Evolutionary conservation across 2,797 vertebrate genomes (phyloP).

Genomic region (Discoglossus pictus): DNA sequence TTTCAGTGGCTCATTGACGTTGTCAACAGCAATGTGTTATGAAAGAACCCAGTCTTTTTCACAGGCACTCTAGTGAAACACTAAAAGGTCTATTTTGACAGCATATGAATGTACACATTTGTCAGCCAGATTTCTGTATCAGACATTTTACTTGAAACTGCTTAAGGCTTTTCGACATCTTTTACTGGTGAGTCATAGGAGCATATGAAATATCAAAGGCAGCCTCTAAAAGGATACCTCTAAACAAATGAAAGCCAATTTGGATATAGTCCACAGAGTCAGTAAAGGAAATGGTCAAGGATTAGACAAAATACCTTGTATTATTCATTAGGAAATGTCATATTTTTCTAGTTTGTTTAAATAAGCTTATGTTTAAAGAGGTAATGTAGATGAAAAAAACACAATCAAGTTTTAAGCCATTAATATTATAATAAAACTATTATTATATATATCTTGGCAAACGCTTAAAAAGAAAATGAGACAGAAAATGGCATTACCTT

Average conservation of each 20-base stretch:
- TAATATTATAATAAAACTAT: too few relatives aligned
- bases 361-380: not conserved
- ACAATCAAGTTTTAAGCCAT: too few relatives aligned
- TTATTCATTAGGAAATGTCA: not conserved
- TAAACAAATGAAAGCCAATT: slow-evolving; percentile 17
- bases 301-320: not conserved
- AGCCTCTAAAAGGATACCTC: slow-evolving; percentile 25
- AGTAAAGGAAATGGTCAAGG: not conserved
- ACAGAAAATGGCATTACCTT: too few relatives aligned
- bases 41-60: slow-evolving; percentile 11
- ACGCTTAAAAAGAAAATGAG: too few relatives aligned
- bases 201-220: slow-evolving; percentile 32
- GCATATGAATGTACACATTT: slow-evolving; percentile 32
- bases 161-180: slow-evolving; percentile 36
- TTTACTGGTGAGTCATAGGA: slow-evolving; percentile 26
- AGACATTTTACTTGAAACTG: slow-evolving; percentile 37
- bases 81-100: slow-evolving; percentile 30
- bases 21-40: slow-evolving; percentile 11
- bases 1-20: slow-evolving; percentile 11
- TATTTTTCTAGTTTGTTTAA: not conserved
- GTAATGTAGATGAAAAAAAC: not conserved
- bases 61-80: slow-evolving; percentile 16
- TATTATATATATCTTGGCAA: too few relatives aligned
- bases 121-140: slow-evolving; percentile 27
- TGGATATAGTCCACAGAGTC: slow-evolving; percentile 1